Conservation (phyloP, 2,113 vertebrate species). For the Dromaius novaehollandiae region DNA sequence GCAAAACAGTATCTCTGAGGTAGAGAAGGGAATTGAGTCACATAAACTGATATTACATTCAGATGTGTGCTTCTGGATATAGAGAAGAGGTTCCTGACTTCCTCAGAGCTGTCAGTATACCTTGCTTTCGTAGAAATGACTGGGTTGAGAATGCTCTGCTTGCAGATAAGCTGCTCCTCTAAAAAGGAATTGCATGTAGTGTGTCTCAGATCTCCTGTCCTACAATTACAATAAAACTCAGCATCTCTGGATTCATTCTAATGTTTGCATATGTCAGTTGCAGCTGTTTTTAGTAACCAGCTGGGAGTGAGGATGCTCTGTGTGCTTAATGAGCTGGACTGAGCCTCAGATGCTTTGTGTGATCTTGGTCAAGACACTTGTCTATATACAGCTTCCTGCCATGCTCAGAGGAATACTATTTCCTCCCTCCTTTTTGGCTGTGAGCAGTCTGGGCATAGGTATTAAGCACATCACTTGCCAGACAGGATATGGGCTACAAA, state of each 20-base stretch:
- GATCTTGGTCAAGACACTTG: background rate
- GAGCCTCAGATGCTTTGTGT: background rate
- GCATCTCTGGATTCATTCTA: background rate
- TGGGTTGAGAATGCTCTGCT: background rate
- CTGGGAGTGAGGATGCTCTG: background rate
- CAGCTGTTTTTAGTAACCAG: background rate
- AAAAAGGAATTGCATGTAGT: rapidly evolving
- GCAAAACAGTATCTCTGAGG: background rate
- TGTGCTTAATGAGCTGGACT: background rate
- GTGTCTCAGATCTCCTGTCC: background rate
- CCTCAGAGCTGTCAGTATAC: background rate
- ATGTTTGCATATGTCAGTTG: rapidly evolving
- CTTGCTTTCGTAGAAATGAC: background rate
- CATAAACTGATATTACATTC: background rate
- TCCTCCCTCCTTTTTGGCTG: background rate
- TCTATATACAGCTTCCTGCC: background rate
- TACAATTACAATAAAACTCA: background rate
- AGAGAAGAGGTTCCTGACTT: background rate
- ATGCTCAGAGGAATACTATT: background rate
- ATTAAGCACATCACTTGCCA: background rate
- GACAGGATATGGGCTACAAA: background rate
- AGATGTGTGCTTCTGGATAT: background rate
- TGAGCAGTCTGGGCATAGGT: background rate
- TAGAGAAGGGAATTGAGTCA: background rate
- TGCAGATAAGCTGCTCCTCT: background rate